These are phyloP conservation scores for Ammodytes dubius DNA, from an alignment of 2,113 vertebrate genomes.

Conservation along the genomic window DNA sequence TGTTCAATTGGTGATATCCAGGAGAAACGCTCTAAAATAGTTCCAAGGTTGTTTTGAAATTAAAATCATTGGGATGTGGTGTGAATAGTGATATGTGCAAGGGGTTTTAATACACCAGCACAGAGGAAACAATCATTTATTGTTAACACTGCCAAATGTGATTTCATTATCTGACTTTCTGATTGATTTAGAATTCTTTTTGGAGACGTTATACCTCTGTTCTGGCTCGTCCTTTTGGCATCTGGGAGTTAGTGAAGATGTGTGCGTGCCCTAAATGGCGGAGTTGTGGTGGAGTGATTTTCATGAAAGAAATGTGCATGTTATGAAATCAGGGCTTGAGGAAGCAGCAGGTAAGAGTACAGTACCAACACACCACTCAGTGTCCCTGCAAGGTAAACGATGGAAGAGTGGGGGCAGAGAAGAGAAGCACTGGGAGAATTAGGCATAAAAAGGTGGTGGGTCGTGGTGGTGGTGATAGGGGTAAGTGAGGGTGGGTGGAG, in stretches of 20 bases:
- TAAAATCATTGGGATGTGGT: conserved; percentile 59
- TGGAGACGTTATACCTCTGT: conserved; percentile 60
- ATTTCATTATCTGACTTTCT: conserved; percentile 19
- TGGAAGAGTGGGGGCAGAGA: conserved; percentile 27
- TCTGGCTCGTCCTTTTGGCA: conserved; percentile 36
- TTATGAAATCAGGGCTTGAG: conserved; percentile 57
- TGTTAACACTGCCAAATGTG: conserved; percentile 17
- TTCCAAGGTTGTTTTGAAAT: conserved; percentile 61
- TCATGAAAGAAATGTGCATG: conserved; percentile 58
- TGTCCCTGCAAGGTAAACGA: conserved; percentile 55
- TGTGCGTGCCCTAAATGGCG: conserved; percentile 51
- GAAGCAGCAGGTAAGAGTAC: conserved; percentile 44
- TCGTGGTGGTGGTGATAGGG: conserved; percentile 19
- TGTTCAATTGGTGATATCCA: conserved; percentile 63
- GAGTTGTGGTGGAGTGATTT: conserved; percentile 55
- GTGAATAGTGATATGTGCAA: conserved; percentile 50
- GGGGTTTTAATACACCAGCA: conserved; percentile 60
- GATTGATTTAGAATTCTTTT: neutral
- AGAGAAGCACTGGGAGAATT: conserved; percentile 51
- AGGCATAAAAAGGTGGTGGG: conserved; percentile 47
- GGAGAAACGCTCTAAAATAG: conserved; percentile 41
- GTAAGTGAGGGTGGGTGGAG: conserved; percentile 54
- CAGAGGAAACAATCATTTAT: conserved; percentile 68
- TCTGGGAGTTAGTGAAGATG: conserved; percentile 56
- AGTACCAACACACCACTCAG: conserved; percentile 50